These are phyloP conservation scores for Polymixis flavicincta DNA, from an alignment of 2,888 invertebrate species.

Conservation along the genomic window DNA sequence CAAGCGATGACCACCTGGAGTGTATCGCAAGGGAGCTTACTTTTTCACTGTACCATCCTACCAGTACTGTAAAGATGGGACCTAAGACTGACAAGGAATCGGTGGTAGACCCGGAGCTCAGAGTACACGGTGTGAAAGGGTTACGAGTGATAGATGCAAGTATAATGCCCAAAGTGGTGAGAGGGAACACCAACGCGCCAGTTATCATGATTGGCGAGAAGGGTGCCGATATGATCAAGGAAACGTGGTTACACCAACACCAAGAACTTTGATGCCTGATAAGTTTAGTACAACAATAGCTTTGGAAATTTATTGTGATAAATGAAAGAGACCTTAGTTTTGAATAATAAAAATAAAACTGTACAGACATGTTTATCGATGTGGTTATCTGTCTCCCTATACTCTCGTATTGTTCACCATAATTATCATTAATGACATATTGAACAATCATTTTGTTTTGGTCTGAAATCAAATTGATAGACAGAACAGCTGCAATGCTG, in stretches of 20 bases:
- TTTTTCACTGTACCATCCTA: conserved; percentile 93
- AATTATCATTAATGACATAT: not conserved
- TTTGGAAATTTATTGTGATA: conserved; percentile 47
- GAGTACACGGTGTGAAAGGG: conserved; percentile 87
- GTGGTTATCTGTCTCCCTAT: not conserved
- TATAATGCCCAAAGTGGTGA: conserved; percentile 92
- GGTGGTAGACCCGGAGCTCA: conserved; percentile 90
- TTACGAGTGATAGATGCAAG: conserved; percentile 92
- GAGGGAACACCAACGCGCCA: conserved; percentile 92
- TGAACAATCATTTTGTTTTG: not conserved
- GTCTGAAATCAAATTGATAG: not conserved
- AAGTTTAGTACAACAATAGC: conserved; percentile 27
- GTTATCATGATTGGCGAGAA: conserved; percentile 92
- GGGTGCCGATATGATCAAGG: conserved; percentile 91
- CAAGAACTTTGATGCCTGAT: conserved; percentile 71
- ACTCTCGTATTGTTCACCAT: not conserved
- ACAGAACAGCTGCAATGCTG: not conserved
- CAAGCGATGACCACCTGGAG: conserved; percentile 74
- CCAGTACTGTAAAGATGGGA: conserved; percentile 92
- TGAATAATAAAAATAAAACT: conserved; percentile 7
- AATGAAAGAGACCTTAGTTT: not conserved
- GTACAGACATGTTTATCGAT: not conserved
- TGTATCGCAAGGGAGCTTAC: conserved; percentile 78
- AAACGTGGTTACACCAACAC: conserved; percentile 84
- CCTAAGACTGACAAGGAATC: conserved; percentile 81